Conservation (phyloP, 2,113 vertebrate species). For the Malurus elegans region DNA sequence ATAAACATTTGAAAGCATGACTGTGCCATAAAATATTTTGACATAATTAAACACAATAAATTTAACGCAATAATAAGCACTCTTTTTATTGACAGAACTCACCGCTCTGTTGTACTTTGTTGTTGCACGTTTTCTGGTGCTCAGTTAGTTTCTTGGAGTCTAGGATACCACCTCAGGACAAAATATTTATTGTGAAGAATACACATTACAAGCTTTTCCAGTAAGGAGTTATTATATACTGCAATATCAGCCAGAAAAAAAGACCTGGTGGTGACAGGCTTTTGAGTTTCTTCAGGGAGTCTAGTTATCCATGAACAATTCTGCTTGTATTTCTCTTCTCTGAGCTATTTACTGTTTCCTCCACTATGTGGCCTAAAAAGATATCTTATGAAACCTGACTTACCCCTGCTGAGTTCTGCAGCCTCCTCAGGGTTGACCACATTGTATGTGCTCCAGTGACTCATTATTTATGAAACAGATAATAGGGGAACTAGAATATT, state of each 20-base stretch:
- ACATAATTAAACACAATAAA: background rate
- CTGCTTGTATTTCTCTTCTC: background rate
- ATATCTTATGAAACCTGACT: background rate
- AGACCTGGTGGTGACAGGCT: background rate
- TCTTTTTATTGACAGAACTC: background rate
- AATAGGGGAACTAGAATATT: background rate
- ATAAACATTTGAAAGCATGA: background rate
- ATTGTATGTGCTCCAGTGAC: background rate
- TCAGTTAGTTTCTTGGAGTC: background rate
- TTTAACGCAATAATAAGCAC: background rate
- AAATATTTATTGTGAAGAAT: background rate
- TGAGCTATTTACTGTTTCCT: background rate
- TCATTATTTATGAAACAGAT: background rate
- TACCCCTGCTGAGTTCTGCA: background rate
- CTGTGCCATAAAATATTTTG: background rate
- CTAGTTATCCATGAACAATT: background rate
- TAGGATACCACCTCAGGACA: background rate
- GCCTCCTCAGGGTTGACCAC: background rate
- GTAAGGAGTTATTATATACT: background rate
- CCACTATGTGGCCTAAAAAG: background rate
- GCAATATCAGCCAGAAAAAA: background rate
- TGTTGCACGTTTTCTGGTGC: background rate
- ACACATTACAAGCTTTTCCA: background rate
- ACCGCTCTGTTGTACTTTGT: background rate
- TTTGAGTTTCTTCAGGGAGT: background rate